phyloP scores from a whole-genome alignment of 2,113 vertebrate genomes.

The Datnioides undecimradiatus region DNA sequence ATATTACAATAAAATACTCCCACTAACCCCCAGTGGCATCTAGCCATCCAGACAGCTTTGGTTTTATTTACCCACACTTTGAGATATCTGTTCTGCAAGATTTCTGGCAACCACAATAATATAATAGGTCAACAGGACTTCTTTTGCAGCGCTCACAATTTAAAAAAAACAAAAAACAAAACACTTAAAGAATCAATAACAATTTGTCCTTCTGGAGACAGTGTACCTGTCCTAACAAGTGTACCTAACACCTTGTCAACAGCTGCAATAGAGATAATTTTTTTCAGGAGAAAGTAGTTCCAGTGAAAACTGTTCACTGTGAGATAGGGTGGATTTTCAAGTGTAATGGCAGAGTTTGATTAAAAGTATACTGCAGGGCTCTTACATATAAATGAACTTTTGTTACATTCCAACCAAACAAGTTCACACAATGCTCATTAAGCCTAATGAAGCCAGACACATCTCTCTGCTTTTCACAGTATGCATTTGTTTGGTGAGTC shows the following conservation, averaged over 20 bases:
- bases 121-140: background rate
- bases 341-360: background rate
- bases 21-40: background rate
- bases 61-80: constrained; percentile 12
- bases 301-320: constrained; percentile 21
- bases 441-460: no score
- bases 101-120: background rate
- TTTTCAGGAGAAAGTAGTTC: constrained; percentile 4
- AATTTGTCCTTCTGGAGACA: background rate
- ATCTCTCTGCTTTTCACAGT: no score
- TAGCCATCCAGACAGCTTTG: background rate
- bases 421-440: no score
- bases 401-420: no score
- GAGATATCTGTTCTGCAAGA: background rate
- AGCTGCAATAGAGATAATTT: background rate
- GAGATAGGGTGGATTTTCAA: constrained; percentile 2
- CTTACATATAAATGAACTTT: no score
- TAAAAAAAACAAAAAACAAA: constrained; percentile 8
- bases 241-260: constrained; percentile 1
- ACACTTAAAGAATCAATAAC: constrained; percentile 5
- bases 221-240: background rate
- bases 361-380: no score
- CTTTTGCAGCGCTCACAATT: constrained; percentile 4
- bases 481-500: background rate
- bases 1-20: background rate